Evolutionary conservation across 2,888 invertebrate genomes (phyloP).

Genomic region (Carpatolechia fugitivella): DNA sequence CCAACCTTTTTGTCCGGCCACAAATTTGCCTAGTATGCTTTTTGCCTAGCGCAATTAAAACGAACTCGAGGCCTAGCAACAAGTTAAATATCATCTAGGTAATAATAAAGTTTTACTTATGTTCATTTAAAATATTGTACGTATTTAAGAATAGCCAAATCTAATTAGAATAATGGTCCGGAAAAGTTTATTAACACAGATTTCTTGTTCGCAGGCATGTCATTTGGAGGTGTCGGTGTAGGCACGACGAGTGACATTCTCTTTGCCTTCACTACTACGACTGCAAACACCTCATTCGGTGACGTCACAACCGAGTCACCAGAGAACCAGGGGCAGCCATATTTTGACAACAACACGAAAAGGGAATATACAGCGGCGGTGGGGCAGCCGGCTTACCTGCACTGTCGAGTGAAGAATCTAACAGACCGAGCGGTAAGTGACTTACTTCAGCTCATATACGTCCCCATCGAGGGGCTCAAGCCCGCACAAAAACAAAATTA

Average conservation of each 20-base stretch:
- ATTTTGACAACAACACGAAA: slow-evolving; percentile 90
- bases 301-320: slow-evolving; percentile 43
- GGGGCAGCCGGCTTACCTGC: slow-evolving; percentile 90
- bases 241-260: slow-evolving; percentile 1
- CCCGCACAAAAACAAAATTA: too few species aligned
- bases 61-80: too few species aligned
- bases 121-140: too few species aligned
- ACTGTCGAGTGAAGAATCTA: slow-evolving; percentile 91
- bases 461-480: too few species aligned
- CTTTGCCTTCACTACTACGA: slow-evolving; percentile 28
- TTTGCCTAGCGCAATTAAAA: too few species aligned
- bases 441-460: too few species aligned
- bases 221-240: slow-evolving; percentile 53
- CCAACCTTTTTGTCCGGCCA: not conserved
- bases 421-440: slow-evolving; percentile 90
- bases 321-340: slow-evolving; percentile 89
- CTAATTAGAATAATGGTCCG: not conserved
- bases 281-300: slow-evolving; percentile 35
- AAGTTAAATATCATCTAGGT: too few species aligned
- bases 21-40: too few species aligned
- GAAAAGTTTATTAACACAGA: not conserved
- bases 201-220: slow-evolving; percentile 47
- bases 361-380: slow-evolving; percentile 91
- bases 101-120: too few species aligned
- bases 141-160: too few species aligned